Evolutionary conservation across 2,888 invertebrate genomes (phyloP).

Genomic region (Miltochrista miniata): DNA sequence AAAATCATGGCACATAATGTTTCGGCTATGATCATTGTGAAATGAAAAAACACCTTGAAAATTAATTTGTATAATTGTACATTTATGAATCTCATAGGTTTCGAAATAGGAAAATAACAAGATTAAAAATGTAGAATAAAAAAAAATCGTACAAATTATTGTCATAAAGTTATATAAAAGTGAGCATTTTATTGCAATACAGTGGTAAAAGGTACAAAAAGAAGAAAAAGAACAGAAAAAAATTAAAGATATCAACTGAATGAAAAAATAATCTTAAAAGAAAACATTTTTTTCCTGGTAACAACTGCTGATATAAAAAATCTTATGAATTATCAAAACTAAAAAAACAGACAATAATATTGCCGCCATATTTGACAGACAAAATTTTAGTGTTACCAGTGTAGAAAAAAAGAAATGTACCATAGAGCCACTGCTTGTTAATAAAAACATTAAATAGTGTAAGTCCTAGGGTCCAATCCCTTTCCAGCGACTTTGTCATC

Average conservation of each 20-base stretch:
- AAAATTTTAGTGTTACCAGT: background rate
- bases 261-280: background rate
- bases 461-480: constrained; percentile 66
- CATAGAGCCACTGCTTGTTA: background rate
- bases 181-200: background rate
- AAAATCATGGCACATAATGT: too few species aligned
- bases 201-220: background rate
- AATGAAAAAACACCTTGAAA: background rate
- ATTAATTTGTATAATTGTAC: background rate
- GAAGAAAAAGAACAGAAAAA: background rate
- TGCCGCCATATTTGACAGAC: background rate
- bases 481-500: constrained; percentile 80
- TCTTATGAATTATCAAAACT: too few species aligned
- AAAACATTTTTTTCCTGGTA: background rate
- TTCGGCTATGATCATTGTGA: too few species aligned
- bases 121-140: background rate
- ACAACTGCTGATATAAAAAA: background rate
- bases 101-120: background rate
- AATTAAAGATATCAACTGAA: background rate
- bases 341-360: too few species aligned
- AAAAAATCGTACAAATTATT: background rate
- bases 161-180: background rate
- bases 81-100: background rate
- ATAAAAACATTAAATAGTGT: constrained; percentile 16
- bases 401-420: background rate